These are phyloP conservation scores for Zapus hudsonius DNA, from an alignment of 2,113 vertebrate species.

Conservation along the genomic window DNA sequence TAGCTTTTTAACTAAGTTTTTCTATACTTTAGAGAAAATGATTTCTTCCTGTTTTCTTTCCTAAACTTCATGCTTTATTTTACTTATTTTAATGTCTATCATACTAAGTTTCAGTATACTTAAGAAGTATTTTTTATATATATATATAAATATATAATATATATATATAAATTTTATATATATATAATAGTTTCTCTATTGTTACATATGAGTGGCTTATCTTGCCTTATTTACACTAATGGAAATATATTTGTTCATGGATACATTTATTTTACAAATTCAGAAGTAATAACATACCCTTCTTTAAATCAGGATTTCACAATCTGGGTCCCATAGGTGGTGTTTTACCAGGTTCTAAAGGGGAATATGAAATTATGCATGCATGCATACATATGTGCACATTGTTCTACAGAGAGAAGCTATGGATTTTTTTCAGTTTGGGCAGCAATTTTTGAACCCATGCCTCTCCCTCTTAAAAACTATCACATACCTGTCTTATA, in stretches of 20 bases:
- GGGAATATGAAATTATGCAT: not conserved
- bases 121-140: not conserved
- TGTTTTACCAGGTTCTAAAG: not conserved
- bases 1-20: constrained; percentile 32
- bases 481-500: not conserved
- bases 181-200: not conserved
- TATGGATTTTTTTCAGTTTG: not conserved
- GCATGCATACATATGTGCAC: not conserved
- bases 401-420: not conserved
- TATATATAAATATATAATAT: no score
- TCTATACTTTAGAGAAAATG: not conserved
- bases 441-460: not conserved
- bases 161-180: no score
- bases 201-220: not conserved
- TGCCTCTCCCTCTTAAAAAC: not conserved
- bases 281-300: not conserved
- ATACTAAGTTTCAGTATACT: not conserved
- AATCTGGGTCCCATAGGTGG: not conserved
- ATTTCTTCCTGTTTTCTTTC: constrained; percentile 31
- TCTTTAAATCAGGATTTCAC: not conserved
- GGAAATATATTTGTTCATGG: not conserved
- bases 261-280: constrained; percentile 19
- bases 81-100: not conserved
- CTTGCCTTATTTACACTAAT: constrained; percentile 23
- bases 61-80: not conserved